Conservation (phyloP, 2,113 vertebrate species). For the Petrocephalus microphthalmus region DNA sequence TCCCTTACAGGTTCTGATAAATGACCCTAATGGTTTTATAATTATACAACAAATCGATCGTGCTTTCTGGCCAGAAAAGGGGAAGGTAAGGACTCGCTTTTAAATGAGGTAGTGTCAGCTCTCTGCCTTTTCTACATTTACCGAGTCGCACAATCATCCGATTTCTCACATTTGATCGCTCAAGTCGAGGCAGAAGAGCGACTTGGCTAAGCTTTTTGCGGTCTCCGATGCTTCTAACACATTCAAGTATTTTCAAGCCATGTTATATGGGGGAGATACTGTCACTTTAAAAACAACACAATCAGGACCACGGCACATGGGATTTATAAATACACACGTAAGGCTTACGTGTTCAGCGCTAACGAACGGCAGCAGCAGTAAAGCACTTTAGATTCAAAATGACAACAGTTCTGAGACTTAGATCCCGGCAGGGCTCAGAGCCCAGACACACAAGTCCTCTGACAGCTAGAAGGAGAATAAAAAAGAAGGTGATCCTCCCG, state of each 20-base stretch:
- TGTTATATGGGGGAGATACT: conserved; percentile 54
- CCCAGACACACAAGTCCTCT: background rate
- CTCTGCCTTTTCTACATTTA: background rate
- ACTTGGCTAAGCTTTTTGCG: background rate
- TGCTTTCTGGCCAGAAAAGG: background rate
- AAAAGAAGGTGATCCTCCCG: background rate
- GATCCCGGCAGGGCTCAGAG: background rate
- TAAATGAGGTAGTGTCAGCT: background rate
- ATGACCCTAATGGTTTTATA: background rate
- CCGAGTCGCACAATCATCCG: background rate
- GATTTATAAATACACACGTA: conserved; percentile 72
- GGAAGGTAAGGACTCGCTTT: background rate
- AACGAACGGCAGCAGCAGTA: conserved; percentile 71
- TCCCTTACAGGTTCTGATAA: background rate
- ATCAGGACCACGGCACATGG: conserved; percentile 35
- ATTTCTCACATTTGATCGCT: background rate
- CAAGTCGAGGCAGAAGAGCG: background rate
- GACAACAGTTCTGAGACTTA: background rate
- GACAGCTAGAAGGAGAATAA: background rate
- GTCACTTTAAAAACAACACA: conserved; percentile 61
- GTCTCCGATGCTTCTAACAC: conserved; percentile 43
- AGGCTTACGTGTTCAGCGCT: conserved; percentile 70
- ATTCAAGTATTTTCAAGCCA: conserved; percentile 66
- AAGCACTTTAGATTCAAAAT: conserved; percentile 69
- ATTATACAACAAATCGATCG: background rate